Evolutionary conservation across 2,797 vertebrate genomes (phyloP).

Genomic region (Esox lucius): DNA sequence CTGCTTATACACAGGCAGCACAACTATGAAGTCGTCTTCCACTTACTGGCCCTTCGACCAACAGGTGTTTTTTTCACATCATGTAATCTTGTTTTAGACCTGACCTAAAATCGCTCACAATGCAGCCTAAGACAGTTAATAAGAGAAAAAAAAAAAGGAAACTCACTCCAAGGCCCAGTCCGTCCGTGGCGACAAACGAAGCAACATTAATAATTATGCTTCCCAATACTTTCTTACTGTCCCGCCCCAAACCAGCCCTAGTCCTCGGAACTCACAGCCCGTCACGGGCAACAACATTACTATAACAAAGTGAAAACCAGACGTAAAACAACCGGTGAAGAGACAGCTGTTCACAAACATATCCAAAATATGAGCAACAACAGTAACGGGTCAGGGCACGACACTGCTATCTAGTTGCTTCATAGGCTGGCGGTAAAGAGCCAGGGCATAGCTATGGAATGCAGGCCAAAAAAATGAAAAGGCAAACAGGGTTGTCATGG

Average conservation of each 20-base stretch:
- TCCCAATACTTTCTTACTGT: conserved; percentile 28
- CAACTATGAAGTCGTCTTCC: too few species aligned
- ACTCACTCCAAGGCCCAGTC: not conserved
- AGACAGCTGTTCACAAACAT: not conserved
- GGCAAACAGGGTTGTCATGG: not conserved
- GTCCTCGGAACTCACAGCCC: not conserved
- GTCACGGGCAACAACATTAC: not conserved
- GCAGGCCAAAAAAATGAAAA: not conserved
- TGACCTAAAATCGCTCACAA: too few species aligned
- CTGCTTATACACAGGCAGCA: too few species aligned
- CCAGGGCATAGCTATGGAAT: too few species aligned
- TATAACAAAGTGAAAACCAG: not conserved
- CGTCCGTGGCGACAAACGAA: conserved; percentile 11
- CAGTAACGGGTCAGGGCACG: not conserved
- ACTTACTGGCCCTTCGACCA: too few species aligned
- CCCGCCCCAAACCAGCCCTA: not conserved
- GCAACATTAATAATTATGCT: conserved; percentile 24
- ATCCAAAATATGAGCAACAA: not conserved
- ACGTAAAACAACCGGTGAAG: not conserved
- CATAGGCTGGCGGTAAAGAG: not conserved
- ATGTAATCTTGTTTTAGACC: too few species aligned
- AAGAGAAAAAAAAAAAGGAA: too few species aligned
- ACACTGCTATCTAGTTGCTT: not conserved
- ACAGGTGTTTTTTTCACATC: not conserved
- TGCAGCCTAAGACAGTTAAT: too few species aligned